A percentile compares a stretch with the other conserved stretches of the same genome.
Conservation (phyloP, 1,140 invertebrate genomes). For the Drosophila rufa region DNA sequence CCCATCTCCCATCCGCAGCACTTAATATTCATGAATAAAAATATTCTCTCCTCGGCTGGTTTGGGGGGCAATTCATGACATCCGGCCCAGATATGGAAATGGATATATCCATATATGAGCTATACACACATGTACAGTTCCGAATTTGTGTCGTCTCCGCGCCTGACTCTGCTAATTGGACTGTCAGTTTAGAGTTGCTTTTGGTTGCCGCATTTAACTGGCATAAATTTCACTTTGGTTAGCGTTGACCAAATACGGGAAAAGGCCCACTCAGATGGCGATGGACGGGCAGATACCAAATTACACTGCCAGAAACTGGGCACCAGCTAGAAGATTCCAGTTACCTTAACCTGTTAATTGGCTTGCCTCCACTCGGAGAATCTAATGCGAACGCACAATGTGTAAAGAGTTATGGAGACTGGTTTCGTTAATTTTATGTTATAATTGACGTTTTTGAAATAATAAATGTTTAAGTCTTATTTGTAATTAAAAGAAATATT, state of each 20-base stretch:
- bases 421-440: not conserved
- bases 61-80: constrained; percentile 63
- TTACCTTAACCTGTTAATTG: constrained; percentile 7
- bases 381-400: not conserved
- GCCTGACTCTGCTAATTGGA: constrained; percentile 79
- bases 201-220: constrained; percentile 69
- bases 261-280: constrained; percentile 1
- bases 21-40: constrained; percentile 67
- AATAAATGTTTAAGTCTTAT: not conserved
- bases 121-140: constrained; percentile 11
- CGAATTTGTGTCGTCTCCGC: constrained; percentile 39
- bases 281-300: constrained; percentile 2
- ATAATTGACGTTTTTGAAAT: not conserved
- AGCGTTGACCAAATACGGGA: constrained; percentile 35
- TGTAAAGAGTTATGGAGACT: not conserved
- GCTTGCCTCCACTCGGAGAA: too few species aligned
- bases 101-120: constrained; percentile 39
- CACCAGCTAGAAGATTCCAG: constrained; percentile 40
- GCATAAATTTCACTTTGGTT: constrained; percentile 78
- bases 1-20: constrained; percentile 44
- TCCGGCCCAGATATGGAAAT: constrained; percentile 72
- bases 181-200: constrained; percentile 68
- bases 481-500: not conserved
- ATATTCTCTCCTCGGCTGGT: constrained; percentile 37
- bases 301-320: constrained; percentile 50